Percentiles rank a stretch among this genome's conserved stretches.
phyloP scores from a whole-genome alignment of 1,140 invertebrate genomes.

The Ceratina calcarata region DNA sequence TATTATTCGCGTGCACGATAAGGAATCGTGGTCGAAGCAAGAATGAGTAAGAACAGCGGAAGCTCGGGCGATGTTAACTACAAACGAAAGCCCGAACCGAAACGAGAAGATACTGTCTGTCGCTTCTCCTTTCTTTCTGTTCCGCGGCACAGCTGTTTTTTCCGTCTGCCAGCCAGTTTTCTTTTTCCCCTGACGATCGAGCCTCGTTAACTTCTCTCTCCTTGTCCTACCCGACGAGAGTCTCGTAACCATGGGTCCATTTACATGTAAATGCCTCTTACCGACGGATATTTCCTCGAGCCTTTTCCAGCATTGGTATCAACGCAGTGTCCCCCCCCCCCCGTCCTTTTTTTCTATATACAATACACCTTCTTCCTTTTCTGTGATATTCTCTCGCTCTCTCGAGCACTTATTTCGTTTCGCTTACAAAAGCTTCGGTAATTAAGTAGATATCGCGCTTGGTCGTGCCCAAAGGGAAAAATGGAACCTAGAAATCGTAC shows the following conservation, averaged over 20 bases:
- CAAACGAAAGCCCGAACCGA: slow-evolving; percentile 53
- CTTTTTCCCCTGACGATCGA: slow-evolving; percentile 58
- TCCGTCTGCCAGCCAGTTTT: slow-evolving; percentile 43
- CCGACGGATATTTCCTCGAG: slow-evolving; percentile 61
- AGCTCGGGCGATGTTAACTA: slow-evolving; percentile 54
- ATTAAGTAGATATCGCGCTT: slow-evolving; percentile 64
- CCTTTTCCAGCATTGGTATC: slow-evolving; percentile 57
- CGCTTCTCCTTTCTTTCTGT: slow-evolving; percentile 19
- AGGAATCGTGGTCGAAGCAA: slow-evolving; percentile 40
- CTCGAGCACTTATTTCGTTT: slow-evolving; percentile 54
- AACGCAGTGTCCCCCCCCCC: slow-evolving; percentile 40
- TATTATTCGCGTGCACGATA: background rate
- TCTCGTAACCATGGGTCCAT: slow-evolving; percentile 62
- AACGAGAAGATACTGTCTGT: slow-evolving; percentile 19
- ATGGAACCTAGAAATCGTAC: slow-evolving; percentile 4
- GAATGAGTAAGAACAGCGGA: slow-evolving; percentile 45
- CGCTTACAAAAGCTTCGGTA: slow-evolving; percentile 65
- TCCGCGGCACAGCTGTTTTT: slow-evolving; percentile 26
- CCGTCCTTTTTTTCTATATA: slow-evolving; percentile 15
- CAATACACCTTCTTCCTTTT: background rate
- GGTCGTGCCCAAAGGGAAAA: slow-evolving; percentile 33
- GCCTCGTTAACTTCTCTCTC: slow-evolving; percentile 61
- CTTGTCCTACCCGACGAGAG: slow-evolving; percentile 44
- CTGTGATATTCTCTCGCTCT: slow-evolving; percentile 5
- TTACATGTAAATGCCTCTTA: slow-evolving; percentile 66